These are phyloP conservation scores for Drosophila kepulauana DNA, from an alignment of 1,140 invertebrate species.

Conservation along the genomic window DNA sequence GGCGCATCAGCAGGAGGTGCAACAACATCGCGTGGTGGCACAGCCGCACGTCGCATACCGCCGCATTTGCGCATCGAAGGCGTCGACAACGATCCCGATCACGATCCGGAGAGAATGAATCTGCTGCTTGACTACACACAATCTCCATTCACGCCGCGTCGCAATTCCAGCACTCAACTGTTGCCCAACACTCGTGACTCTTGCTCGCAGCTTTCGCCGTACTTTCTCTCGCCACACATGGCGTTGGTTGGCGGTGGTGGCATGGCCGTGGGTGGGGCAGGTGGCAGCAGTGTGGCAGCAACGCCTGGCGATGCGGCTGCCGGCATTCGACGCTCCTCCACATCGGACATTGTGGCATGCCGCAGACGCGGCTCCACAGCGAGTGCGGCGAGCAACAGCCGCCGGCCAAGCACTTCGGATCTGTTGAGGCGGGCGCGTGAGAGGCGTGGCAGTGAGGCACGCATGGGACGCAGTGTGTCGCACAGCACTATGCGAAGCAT, in stretches of 20 bases:
- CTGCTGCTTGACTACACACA: slow-evolving; percentile 65
- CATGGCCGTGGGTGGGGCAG: background rate
- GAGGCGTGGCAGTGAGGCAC: slow-evolving; percentile 77
- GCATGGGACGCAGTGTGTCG: slow-evolving; percentile 82
- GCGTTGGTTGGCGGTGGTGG: slow-evolving; percentile 8
- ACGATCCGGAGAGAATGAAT: slow-evolving; percentile 39
- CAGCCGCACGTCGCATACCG: slow-evolving; percentile 34
- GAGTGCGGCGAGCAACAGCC: slow-evolving; percentile 44
- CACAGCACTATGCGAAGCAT: slow-evolving; percentile 69
- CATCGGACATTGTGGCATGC: slow-evolving; percentile 74
- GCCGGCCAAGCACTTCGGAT: slow-evolving; percentile 81
- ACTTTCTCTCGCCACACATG: slow-evolving; percentile 63
- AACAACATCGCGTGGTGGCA: slow-evolving; percentile 2
- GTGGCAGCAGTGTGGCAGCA: background rate
- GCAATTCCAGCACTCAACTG: slow-evolving; percentile 62
- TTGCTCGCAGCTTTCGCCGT: slow-evolving; percentile 52
- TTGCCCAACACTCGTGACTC: slow-evolving; percentile 46
- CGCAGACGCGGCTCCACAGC: slow-evolving; percentile 43
- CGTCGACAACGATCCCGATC: slow-evolving; percentile 69
- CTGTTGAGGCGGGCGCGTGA: slow-evolving; percentile 77
- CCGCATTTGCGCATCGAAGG: slow-evolving; percentile 79
- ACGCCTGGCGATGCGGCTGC: slow-evolving; percentile 19
- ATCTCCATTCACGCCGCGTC: slow-evolving; percentile 63
- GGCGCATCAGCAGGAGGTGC: too few relatives aligned
- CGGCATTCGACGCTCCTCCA: slow-evolving; percentile 77